These are phyloP conservation scores for Brenthis hecate DNA, from an alignment of 2,888 invertebrate species.

Conservation along the genomic window DNA sequence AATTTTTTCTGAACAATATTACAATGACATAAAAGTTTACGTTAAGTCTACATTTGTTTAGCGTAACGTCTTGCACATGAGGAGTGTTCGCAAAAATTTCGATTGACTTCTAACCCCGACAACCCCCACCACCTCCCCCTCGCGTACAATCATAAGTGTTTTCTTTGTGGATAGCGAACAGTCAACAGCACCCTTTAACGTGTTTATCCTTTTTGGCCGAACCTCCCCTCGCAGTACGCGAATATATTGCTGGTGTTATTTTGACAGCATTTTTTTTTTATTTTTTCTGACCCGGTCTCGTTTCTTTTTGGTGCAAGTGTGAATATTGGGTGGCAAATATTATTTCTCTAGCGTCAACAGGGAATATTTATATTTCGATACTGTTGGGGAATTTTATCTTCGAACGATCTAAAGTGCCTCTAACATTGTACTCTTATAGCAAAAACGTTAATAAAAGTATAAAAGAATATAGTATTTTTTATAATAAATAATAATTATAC, in stretches of 20 bases:
- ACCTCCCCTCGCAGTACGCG: constrained; percentile 54
- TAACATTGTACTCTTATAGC: constrained; percentile 5
- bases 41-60: constrained; percentile 29
- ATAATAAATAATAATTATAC: too few relatives aligned
- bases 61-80: constrained; percentile 26
- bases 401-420: constrained; percentile 7
- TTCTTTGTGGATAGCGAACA: constrained; percentile 76
- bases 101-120: constrained; percentile 63
- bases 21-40: constrained; percentile 28
- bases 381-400: constrained; percentile 14
- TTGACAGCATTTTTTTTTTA: constrained; percentile 44
- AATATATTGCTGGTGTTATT: constrained; percentile 60
- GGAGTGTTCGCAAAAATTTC: constrained; percentile 54
- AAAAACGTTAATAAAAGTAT: not conserved
- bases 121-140: constrained; percentile 42
- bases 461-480: too few relatives aligned
- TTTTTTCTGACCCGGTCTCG: constrained; percentile 33
- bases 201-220: constrained; percentile 75
- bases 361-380: constrained; percentile 23
- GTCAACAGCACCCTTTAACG: constrained; percentile 74
- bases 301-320: constrained; percentile 35
- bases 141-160: constrained; percentile 73
- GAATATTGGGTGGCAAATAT: constrained; percentile 40
- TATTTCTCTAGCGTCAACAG: constrained; percentile 29
- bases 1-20: constrained; percentile 5